Conservation (phyloP, 2,797 vertebrate species). For the Neomorphus geoffroyi region DNA sequence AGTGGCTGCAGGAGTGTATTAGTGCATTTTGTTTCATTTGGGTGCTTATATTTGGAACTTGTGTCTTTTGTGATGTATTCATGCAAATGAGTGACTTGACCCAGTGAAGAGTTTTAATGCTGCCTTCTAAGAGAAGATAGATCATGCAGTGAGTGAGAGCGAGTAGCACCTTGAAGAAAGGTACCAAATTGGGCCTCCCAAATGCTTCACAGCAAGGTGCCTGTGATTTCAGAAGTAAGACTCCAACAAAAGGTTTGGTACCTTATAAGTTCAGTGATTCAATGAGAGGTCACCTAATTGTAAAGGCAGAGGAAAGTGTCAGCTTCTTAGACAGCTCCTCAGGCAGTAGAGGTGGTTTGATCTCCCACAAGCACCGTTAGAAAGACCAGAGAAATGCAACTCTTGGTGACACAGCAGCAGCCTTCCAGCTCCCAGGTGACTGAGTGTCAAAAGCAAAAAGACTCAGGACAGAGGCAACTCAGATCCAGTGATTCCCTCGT, state of each 20-base stretch:
- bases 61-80: background rate
- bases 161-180: background rate
- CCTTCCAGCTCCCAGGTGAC: background rate
- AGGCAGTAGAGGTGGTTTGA: background rate
- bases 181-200: background rate
- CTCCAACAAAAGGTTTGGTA: background rate
- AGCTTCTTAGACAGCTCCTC: background rate
- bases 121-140: background rate
- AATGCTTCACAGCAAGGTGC: background rate
- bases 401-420: background rate
- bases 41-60: background rate
- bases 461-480: background rate
- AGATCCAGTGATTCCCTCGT: background rate
- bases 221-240: background rate
- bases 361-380: background rate
- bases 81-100: background rate
- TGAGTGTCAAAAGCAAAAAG: background rate
- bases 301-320: background rate
- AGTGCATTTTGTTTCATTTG: background rate
- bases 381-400: background rate
- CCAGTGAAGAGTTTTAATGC: background rate
- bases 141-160: rapidly evolving
- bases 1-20: background rate
- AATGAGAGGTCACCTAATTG: background rate
- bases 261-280: background rate